These are phyloP conservation scores for Tiliacea citrago DNA, from an alignment of 2,888 invertebrate species.

Conservation along the genomic window DNA sequence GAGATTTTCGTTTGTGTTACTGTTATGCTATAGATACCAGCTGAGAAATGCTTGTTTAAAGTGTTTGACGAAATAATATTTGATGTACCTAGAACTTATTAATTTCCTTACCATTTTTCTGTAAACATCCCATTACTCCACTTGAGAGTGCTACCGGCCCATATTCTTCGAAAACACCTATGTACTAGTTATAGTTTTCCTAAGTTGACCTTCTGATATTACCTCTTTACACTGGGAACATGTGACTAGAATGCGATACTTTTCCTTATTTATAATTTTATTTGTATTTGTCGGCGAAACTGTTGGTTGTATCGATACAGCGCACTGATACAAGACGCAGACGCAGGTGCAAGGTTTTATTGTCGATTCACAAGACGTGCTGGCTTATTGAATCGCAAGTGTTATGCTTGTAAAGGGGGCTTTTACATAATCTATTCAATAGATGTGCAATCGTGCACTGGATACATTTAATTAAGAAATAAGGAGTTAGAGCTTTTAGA, in stretches of 20 bases:
- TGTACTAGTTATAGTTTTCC: neutral
- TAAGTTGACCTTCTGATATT: conserved; percentile 28
- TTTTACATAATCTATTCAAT: conserved; percentile 15
- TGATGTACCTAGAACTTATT: too few species aligned
- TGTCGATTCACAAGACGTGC: conserved; percentile 51
- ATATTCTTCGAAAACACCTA: neutral
- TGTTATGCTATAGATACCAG: neutral
- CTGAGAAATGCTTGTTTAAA: neutral
- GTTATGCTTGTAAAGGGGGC: conserved; percentile 15
- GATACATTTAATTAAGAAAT: neutral
- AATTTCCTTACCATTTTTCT: neutral
- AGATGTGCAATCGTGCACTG: neutral
- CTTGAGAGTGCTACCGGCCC: neutral
- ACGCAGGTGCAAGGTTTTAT: conserved; percentile 70
- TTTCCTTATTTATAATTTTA: conserved; percentile 71
- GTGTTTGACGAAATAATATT: neutral
- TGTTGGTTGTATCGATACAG: conserved; percentile 33
- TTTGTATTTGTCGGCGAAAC: conserved; percentile 64
- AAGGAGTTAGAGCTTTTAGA: neutral
- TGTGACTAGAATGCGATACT: conserved; percentile 68
- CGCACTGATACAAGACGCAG: conserved; percentile 62
- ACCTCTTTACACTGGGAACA: neutral
- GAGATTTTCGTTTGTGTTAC: neutral
- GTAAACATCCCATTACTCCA: neutral
- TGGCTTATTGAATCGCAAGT: conserved; percentile 53